phyloP scores from a whole-genome alignment of 2,113 vertebrate species.

The Oreochromis tanganicae region DNA sequence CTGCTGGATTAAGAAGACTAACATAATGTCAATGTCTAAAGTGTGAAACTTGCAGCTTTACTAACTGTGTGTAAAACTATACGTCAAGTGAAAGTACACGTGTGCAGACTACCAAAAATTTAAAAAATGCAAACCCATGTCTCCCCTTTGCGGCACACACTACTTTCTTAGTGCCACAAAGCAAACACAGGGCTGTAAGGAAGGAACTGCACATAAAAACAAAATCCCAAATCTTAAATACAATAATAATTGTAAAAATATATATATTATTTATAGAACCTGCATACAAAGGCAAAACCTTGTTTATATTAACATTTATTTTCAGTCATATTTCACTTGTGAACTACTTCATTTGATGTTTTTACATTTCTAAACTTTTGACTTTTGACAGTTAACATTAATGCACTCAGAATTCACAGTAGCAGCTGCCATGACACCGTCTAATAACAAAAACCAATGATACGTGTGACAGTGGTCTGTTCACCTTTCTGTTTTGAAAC shows the following conservation, averaged over 20 bases:
- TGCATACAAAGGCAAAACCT: neutral
- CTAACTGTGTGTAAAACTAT: neutral
- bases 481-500: rapidly evolving
- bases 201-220: neutral
- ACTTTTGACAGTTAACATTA: rapidly evolving
- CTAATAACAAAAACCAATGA: neutral
- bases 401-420: neutral
- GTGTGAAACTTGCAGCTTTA: neutral
- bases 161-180: neutral
- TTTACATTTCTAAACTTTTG: neutral
- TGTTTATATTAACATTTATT: neutral
- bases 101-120: neutral
- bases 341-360: rapidly evolving
- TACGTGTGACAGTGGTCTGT: rapidly evolving
- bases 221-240: neutral
- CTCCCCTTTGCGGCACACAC: neutral
- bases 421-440: neutral
- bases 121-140: neutral
- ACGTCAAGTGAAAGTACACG: neutral
- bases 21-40: neutral
- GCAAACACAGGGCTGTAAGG: rapidly evolving
- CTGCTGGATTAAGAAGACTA: rapidly evolving
- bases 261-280: neutral
- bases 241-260: neutral
- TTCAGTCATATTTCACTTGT: rapidly evolving